A percentile compares a stretch with the other conserved stretches of the same genome.
phyloP scores from a whole-genome alignment of 2,797 vertebrate genomes.

The Podarcis lilfordi region DNA sequence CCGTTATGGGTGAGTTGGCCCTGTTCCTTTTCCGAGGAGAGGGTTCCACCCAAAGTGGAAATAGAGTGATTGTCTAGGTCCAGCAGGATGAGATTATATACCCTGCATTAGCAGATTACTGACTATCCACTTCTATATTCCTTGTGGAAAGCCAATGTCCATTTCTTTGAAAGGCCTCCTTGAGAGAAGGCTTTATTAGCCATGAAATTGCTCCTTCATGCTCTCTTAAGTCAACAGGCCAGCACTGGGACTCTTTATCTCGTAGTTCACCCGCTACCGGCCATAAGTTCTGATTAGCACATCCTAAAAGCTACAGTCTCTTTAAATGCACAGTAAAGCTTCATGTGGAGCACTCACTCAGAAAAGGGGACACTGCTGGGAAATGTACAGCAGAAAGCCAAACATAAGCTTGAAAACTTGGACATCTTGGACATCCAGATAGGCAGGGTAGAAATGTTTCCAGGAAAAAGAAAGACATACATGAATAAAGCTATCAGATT shows the following conservation, averaged over 20 bases:
- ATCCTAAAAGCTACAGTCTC: conserved; percentile 42
- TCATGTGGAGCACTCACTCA: conserved; percentile 57
- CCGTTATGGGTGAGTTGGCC: not conserved
- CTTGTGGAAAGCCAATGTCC: conserved; percentile 69
- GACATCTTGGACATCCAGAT: not conserved
- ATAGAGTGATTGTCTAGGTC: not conserved
- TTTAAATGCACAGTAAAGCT: conserved; percentile 54
- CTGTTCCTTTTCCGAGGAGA: not conserved
- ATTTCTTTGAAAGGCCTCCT: conserved; percentile 72
- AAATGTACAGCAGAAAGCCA: not conserved
- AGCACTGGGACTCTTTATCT: conserved; percentile 37
- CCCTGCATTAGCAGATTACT: conserved; percentile 25
- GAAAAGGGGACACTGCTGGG: conserved; percentile 4
- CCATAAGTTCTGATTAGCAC: conserved; percentile 61
- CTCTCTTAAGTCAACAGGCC: conserved; percentile 63
- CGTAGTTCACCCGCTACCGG: conserved; percentile 19
- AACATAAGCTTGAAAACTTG: not conserved
- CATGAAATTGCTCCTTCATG: conserved; percentile 79
- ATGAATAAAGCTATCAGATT: not conserved
- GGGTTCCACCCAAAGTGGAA: not conserved
- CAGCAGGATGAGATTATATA: conserved; percentile 25
- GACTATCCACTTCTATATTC: conserved; percentile 56
- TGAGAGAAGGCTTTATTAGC: conserved; percentile 76
- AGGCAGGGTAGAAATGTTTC: not conserved
- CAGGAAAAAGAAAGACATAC: not conserved